These are phyloP conservation scores for Cynopterus sphinx DNA, from an alignment of 2,797 vertebrate genomes.

Conservation along the genomic window DNA sequence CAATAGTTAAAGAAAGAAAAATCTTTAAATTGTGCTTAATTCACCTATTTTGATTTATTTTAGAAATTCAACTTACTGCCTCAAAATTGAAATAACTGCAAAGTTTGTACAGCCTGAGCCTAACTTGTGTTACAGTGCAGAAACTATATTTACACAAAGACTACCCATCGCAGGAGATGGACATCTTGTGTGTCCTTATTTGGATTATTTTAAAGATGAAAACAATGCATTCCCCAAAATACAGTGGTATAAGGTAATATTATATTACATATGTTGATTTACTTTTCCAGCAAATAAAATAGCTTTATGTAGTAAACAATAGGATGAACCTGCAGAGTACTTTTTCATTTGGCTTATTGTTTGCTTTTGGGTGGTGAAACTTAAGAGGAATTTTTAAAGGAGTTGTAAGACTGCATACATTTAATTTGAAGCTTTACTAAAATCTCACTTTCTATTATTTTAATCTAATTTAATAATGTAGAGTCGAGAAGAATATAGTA, in stretches of 20 bases:
- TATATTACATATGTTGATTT: conserved; percentile 22
- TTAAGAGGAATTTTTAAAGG: not conserved
- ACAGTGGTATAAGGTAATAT: conserved; percentile 91
- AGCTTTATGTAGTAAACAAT: not conserved
- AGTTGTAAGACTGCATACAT: not conserved
- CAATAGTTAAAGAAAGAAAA: not conserved
- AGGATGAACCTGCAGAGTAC: not conserved
- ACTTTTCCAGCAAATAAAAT: not conserved
- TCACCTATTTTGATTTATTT: conserved; percentile 72
- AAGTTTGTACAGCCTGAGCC: conserved; percentile 82
- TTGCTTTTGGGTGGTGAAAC: not conserved
- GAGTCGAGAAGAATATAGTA: not conserved
- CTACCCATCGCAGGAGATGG: conserved; percentile 75
- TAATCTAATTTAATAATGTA: not conserved
- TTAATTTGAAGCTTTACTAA: conserved; percentile 1
- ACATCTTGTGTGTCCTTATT: conserved; percentile 87
- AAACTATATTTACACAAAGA: conserved; percentile 70
- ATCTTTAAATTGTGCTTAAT: not conserved
- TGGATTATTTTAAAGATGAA: conserved; percentile 82
- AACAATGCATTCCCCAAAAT: conserved; percentile 79
- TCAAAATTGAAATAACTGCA: conserved; percentile 79
- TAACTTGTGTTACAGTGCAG: conserved; percentile 83
- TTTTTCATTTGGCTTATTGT: not conserved
- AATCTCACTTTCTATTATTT: not conserved
- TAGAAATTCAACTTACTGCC: conserved; percentile 87